Base-by-base conservation (phyloP, 1,140 invertebrate genomes). In the Megathymus violae region DNA sequence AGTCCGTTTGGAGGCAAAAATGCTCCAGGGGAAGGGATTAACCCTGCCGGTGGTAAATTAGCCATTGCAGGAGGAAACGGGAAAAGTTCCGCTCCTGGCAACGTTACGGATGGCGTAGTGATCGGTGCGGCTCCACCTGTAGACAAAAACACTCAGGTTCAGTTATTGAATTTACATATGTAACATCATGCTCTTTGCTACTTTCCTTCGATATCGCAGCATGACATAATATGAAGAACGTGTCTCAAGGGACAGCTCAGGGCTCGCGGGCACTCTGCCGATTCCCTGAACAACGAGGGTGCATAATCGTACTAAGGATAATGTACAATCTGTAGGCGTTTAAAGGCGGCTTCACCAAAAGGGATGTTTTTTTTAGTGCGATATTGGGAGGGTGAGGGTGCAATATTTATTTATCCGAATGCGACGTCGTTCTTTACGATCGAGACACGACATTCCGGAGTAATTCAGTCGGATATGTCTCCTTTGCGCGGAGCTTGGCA, bases 281-380 rank as follows among this genome's bases (percentile, higher is more conserved):
- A 88, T 85, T 88, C 83, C 80, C 88, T 75, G 83, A 82, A 89
- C 86, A 88, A 78, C 82, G 85, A 85, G 88, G 88, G 88, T 91
- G 88, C 86, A 91, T 91, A 91, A 91, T 91, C 88, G 85, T 86
- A 89, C 83, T 87, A 89, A 89, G 85, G 88, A 91, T 89, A 91
- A 91, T 91, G 86, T 91, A 91, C 86, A 91, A 91, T 89, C 88
- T 91, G 86, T 91, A 91, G 88, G 85, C 88, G 86, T 91, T 91
- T 91, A 91, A 89, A 89, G 86, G 82, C 86, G 80, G 83, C 86
- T 86, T 85, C 77, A 80, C 77, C 76, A 80, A 88, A 89, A 89
- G 88, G 88, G 86, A 89, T 89, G 86, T 91, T 91, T 89, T 89
- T n/a, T 91, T 91, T 91, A 87, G 79, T 80, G 72, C 84, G 82